Evolutionary conservation across 2,113 vertebrate genomes (phyloP), one percentile per base, ranked within the genome.

Genomic region (Triplophysa dalaica): DNA sequence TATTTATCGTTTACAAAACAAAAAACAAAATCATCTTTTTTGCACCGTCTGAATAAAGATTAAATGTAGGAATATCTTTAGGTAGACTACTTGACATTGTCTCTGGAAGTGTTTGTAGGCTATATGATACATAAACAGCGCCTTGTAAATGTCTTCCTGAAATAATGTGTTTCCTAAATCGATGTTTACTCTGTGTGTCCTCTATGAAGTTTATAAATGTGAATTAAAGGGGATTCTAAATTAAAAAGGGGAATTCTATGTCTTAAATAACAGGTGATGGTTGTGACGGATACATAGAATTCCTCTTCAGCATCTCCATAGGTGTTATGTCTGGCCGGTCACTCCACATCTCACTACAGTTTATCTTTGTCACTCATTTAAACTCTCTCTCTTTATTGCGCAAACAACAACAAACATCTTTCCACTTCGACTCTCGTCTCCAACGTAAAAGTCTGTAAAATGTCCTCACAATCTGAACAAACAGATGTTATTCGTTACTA

Each of bases 231-330:
- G 50, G 14, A 52, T 2, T 16, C 50, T 14, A 21, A 54, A n/a
- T 58, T 9, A 58, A 58, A 58, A 79, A 87, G 84, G 87, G 91
- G 87, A 90, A 89, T 89, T 91, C 83, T 89, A 83, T 87, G 85
- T 91, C 13, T 79, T 78, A 58, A 2, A 38, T 67, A 54, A 84
- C 70, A 54, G 4, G 17, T 19, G 5, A 8, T 17, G 7, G 54
- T 9, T 9, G 8, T 21, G 45, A 26, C 58, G n/a, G 2, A 29
- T 29, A 26, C 88, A 84, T 86, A 86, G 85, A 89, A 88, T 90
- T 90, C 85, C 87, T 82, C 85, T 86, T 84, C 48, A 77, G 52
- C 60, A 76, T 86, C 83, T 81, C 62, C 48, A 13, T 12, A 38
- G 9, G 70, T 29, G 1, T 82, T 72, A 52, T 84, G 78, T 89